These are phyloP conservation scores for Equus quagga DNA, from an alignment of 2,113 vertebrate species.

Conservation along the genomic window DNA sequence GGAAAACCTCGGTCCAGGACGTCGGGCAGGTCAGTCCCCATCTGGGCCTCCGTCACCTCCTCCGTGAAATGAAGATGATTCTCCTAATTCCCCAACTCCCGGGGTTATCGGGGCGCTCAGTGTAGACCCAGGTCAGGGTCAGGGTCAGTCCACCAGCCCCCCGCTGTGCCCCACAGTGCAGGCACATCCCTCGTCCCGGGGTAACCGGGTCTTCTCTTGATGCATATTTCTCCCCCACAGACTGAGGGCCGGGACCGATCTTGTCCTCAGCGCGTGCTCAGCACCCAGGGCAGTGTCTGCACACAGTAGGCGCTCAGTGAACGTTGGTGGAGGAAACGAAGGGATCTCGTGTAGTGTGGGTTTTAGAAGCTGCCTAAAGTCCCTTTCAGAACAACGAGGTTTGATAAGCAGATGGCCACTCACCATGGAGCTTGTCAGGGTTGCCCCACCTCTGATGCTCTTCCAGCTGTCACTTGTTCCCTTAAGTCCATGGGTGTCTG, in stretches of 20 bases:
- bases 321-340: background rate
- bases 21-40: rapidly evolving
- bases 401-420: background rate
- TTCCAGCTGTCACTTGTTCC: background rate
- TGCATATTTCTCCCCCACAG: background rate
- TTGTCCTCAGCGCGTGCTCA: background rate
- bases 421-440: background rate
- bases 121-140: rapidly evolving
- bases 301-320: background rate
- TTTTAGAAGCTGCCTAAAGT: background rate
- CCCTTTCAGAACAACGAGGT: background rate
- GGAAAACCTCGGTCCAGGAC: too few relatives aligned
- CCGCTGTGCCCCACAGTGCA: background rate
- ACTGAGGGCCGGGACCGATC: background rate
- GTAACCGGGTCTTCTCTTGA: background rate
- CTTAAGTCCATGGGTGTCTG: background rate
- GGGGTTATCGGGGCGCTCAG: background rate
- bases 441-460: background rate
- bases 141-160: background rate
- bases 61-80: background rate
- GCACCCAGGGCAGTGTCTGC: background rate
- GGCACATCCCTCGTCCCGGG: rapidly evolving
- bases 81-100: background rate
- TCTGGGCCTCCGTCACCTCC: background rate
- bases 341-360: background rate